Evolutionary conservation across 2,888 invertebrate species (phyloP), one percentile per base, ranked within the genome.

Genomic region (Macaria notata): DNA sequence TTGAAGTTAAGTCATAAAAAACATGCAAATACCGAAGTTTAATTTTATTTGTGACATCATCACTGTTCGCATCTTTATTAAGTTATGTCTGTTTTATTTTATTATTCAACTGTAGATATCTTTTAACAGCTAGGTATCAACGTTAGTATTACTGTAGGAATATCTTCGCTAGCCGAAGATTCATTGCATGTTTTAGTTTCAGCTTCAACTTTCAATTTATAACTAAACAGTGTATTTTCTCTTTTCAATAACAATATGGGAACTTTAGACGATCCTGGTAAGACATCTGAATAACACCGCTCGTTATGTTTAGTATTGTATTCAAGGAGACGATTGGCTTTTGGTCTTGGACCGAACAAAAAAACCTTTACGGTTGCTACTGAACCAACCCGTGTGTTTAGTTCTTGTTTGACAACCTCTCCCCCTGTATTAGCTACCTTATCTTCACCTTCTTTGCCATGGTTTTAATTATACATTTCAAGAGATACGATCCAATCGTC

Each of bases 221-320:
- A 52, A 65, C 59, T 83, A 85, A 87, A 80, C 67, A 67, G 70
- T 83, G 74, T 84, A 76, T 86, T 88, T 88, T 89, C 81, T 84
- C 75, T 88, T 88, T 90, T 82, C 88, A 88, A 84, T 84, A 82
- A 86, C 88, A 78, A 84, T 81, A 64, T 86, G 88, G 89, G 81
- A 81, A 77, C 82, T 75, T 78, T 88, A 90, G 90, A 90, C 73
- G 89, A 89, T 78, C 83, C 87, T 81, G 90, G 90, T 90, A 90
- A 90, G 90, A 88, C 67, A 71, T 67, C 70, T 73, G 70, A 68
- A 72, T 54, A 77, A 71, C 69, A 68, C 8, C 68, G 75, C 54
- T 76, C 69, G 73, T 77, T 77, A 62, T 65, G 61, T 69, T 75
- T 74, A 70, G 59, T 64, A 63, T 66, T 33, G 69, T 77, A 75